Evolutionary conservation across 2,113 vertebrate genomes (phyloP), one percentile per base, ranked within the genome.

Genomic region (Oxygymnocypris stewartii): DNA sequence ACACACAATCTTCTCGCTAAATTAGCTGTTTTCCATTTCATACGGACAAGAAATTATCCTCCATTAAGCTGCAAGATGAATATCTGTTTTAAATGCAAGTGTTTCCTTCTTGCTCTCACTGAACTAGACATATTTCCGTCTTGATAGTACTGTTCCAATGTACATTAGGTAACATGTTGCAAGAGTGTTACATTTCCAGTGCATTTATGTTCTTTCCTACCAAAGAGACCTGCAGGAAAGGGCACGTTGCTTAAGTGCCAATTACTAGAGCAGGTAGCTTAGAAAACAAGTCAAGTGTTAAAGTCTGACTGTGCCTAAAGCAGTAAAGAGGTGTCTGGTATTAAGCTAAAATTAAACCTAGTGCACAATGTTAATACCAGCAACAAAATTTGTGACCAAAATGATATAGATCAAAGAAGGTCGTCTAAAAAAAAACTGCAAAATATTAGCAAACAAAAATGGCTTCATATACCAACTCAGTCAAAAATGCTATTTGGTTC

Each of bases 161-260:
- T 51, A 49, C 47, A n/a, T 73, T 69, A 73, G 28, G 42, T 73
- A 71, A 83, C 28, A 73, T 54, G 28, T 54, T 31, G 6, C 49
- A 67, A 69, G 20, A 54, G 28, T 8, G 44, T 40, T 73, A 73
- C 47, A 37, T 84, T 54, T n/a, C 31, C 23, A 49, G 69, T 13
- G 67, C 67, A 59, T 84, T 59, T 57, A 74, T 84, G 49, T 59
- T 37, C 16, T 84, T 84, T 59, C 35, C 57, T 54, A 23, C 61
- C 42, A 51, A 63, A 44, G 44, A 28, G 47, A 71, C 42, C n/a
- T 35, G 42, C 25, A 23, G 44, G 18, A 83, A 82, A 54, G 81
- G 81, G 81, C 25, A 82, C 44, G 44, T 71, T 82, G 25, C 61
- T 25, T 82, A 69, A 44, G 44, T 69, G 61, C 13, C 63, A 49